A percentile compares a stretch with the other conserved stretches of the same genome.
Evolutionary conservation across 2,113 vertebrate species (phyloP).

Genomic region (Melanerpes formicivorus): DNA sequence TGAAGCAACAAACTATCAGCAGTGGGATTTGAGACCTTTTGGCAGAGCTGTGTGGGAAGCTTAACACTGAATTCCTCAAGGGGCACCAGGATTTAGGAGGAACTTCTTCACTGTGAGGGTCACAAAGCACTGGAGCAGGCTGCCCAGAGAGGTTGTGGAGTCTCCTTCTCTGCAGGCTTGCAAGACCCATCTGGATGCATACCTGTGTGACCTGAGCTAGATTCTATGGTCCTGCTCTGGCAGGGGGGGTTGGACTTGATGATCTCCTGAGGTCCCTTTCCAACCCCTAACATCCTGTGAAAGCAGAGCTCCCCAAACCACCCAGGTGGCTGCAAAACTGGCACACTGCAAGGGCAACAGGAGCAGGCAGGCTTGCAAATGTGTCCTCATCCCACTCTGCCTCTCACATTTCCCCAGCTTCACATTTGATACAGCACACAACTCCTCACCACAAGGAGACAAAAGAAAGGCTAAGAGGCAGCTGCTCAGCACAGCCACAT

Average conservation of each 20-base stretch:
- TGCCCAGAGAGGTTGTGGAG: too few species aligned
- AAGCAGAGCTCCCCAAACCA: too few species aligned
- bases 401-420: background rate
- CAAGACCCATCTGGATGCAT: too few species aligned
- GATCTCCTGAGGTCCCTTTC: too few species aligned
- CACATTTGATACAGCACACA: background rate
- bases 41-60: background rate
- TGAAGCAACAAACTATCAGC: background rate
- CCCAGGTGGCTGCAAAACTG: too few species aligned
- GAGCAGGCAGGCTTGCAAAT: background rate
- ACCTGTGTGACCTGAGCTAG: too few species aligned
- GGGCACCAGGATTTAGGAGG: background rate
- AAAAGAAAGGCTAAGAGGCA: background rate
- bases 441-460: fast-evolving
- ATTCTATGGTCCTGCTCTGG: too few species aligned
- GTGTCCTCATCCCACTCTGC: fast-evolving
- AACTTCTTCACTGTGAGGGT: background rate
- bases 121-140: background rate
- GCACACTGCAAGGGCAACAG: too few species aligned
- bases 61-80: background rate
- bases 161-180: too few species aligned
- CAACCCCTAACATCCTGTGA: too few species aligned
- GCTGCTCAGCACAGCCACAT: background rate
- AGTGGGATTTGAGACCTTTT: background rate
- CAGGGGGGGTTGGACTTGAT: too few species aligned